phyloP scores from a whole-genome alignment of 2,888 invertebrate genomes.

The Rhamphomyia laevipes region DNA sequence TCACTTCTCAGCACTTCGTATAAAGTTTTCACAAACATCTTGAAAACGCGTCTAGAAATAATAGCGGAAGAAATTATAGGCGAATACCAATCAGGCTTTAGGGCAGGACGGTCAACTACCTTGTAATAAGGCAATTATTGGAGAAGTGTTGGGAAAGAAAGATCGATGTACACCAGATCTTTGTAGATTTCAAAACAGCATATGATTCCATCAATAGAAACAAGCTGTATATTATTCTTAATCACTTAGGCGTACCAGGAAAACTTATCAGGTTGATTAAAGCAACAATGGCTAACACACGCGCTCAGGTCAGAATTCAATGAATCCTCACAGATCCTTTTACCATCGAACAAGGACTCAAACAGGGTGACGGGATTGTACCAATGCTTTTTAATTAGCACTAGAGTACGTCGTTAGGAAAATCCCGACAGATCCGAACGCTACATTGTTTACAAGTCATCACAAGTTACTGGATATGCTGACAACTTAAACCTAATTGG shows the following conservation, averaged over 20 bases:
- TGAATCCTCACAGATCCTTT: no score
- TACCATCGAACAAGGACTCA: no score
- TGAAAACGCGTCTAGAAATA: no score
- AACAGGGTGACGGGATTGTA: conserved; percentile 1
- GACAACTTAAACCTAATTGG: no score
- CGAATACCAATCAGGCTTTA: no score
- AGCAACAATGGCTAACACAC: not conserved
- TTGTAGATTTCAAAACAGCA: no score
- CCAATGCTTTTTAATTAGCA: conserved; percentile 1
- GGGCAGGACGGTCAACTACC: not conserved
- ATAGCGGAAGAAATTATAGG: no score
- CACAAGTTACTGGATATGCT: no score
- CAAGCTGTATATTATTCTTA: no score
- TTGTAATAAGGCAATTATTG: not conserved
- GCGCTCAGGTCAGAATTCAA: not conserved
- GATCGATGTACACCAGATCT: not conserved
- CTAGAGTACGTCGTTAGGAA: not conserved
- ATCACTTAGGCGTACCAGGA: not conserved
- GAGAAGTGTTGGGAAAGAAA: conserved; percentile 1
- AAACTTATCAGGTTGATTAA: not conserved
- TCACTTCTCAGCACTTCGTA: no score
- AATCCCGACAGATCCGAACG: not conserved
- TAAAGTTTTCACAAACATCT: no score
- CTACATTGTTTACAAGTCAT: not conserved
- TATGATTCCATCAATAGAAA: no score